A percentile compares a stretch with the other conserved stretches of the same genome.
These are phyloP conservation scores for Mormyrus lacerda DNA, from an alignment of 2,113 vertebrate genomes.

Conservation along the genomic window DNA sequence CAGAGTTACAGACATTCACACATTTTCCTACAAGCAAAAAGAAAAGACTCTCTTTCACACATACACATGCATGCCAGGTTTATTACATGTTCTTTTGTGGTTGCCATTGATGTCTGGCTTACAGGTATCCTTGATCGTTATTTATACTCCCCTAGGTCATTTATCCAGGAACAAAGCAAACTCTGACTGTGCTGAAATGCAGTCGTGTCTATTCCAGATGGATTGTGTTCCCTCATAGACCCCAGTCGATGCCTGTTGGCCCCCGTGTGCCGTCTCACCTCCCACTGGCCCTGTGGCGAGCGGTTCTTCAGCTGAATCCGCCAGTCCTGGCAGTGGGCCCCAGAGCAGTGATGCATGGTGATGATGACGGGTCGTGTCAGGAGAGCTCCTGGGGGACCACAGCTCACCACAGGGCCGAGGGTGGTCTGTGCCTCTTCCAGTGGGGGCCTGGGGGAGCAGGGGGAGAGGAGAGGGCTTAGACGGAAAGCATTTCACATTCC, in stretches of 20 bases:
- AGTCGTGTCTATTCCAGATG: conserved; percentile 14
- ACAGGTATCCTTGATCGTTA: neutral
- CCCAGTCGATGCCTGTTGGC: neutral
- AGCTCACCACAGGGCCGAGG: conserved; percentile 85
- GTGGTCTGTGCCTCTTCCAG: conserved; percentile 83
- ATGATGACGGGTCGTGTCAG: conserved; percentile 79
- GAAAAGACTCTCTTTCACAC: neutral
- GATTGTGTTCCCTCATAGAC: neutral
- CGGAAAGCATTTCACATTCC: neutral
- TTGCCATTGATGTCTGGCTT: neutral
- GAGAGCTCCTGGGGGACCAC: conserved; percentile 81
- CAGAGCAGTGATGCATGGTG: conserved; percentile 84
- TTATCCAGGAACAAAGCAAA: neutral
- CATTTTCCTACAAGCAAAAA: neutral
- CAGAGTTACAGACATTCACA: neutral
- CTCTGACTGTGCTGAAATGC: neutral
- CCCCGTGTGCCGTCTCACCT: conserved; percentile 57
- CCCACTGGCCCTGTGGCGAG: conserved; percentile 75
- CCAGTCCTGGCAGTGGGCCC: conserved; percentile 81
- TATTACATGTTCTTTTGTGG: neutral
- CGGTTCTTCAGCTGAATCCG: conserved; percentile 84
- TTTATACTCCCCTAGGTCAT: neutral
- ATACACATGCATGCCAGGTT: conserved; percentile 21
- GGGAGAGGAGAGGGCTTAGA: neutral
- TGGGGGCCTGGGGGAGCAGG: conserved; percentile 61